phyloP scores from a whole-genome alignment of 2,797 vertebrate species.

The Holocentrus rufus region DNA sequence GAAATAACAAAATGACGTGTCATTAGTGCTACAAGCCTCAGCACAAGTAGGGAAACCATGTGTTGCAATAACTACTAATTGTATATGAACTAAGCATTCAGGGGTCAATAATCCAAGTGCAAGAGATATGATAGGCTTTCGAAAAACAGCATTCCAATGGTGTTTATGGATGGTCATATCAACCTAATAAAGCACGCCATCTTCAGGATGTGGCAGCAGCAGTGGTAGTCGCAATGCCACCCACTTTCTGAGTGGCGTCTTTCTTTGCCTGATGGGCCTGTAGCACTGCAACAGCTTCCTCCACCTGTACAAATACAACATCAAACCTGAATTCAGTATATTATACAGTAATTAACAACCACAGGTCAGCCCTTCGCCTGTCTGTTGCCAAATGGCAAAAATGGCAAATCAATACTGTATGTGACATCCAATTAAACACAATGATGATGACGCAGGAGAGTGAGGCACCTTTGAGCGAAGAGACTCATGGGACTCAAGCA shows the following conservation, averaged over 20 bases:
- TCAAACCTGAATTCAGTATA: not conserved
- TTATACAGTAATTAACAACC: not conserved
- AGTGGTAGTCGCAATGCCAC: conserved; percentile 71
- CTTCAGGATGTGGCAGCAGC: conserved; percentile 80
- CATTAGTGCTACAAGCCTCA: conserved; percentile 22
- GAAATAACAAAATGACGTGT: conserved; percentile 49
- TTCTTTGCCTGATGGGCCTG: conserved; percentile 99
- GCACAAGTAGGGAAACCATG: not conserved
- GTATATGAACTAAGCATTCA: not conserved
- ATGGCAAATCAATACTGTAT: not conserved
- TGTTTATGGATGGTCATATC: conserved; percentile 24
- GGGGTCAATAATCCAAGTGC: no score
- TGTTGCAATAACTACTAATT: not conserved
- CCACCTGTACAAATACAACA: conserved; percentile 82
- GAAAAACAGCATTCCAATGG: not conserved
- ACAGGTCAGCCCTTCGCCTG: not conserved
- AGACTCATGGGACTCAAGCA: conserved; percentile 98
- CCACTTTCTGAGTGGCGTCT: conserved; percentile 96
- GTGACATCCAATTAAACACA: not conserved
- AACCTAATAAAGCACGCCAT: conserved; percentile 14
- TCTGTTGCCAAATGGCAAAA: not conserved
- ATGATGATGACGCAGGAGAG: not conserved
- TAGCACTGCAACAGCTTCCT: conserved; percentile 95
- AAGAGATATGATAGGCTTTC: not conserved
- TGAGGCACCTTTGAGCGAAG: conserved; percentile 92